Percentiles rank a stretch among this genome's conserved stretches.
These are phyloP conservation scores for Equus przewalskii DNA, from an alignment of 2,113 vertebrate genomes.

Conservation along the genomic window DNA sequence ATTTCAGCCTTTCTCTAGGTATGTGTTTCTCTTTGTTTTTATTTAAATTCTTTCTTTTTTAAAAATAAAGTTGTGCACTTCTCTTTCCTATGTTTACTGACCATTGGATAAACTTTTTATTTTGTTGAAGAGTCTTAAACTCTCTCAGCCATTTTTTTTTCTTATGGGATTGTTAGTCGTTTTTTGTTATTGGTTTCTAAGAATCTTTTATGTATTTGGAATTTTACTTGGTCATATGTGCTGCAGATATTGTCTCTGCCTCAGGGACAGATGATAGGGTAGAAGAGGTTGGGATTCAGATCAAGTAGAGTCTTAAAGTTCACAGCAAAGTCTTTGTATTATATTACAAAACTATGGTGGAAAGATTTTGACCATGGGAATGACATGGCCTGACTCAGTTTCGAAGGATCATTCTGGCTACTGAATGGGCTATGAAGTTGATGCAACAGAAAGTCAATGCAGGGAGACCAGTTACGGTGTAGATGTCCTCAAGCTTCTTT, in stretches of 20 bases:
- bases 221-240: background rate
- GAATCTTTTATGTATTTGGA: background rate
- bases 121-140: background rate
- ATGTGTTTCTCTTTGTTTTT: background rate
- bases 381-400: background rate
- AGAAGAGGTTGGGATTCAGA: background rate
- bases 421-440: background rate
- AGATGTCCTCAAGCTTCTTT: background rate
- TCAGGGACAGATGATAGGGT: background rate
- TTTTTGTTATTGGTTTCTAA: background rate
- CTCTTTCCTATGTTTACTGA: background rate
- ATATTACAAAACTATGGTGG: background rate
- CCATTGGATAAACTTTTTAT: background rate
- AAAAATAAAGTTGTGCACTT: background rate
- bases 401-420: background rate
- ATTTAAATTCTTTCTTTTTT: background rate
- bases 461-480: background rate
- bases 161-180: background rate
- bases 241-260: background rate
- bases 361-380: background rate
- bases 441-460: background rate
- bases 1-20: background rate
- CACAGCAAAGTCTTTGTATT: background rate
- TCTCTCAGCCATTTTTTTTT: background rate
- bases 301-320: background rate